Base-by-base conservation (phyloP, 2,797 vertebrate genomes). In the Hydrophis major region DNA sequence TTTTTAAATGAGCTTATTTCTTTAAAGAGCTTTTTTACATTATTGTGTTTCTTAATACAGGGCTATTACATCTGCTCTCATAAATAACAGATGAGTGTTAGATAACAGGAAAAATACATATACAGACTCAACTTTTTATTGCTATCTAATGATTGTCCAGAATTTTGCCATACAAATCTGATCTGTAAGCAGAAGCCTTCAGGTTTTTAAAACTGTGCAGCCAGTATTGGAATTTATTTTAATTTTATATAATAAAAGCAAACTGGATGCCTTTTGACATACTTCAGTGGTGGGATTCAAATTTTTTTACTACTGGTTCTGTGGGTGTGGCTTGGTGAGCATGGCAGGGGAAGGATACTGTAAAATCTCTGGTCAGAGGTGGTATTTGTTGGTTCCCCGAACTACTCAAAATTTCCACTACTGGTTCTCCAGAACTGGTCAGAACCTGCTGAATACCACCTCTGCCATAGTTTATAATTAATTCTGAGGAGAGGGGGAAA, bases 1-100 rank as follows among this genome's bases (percentile, higher is more conserved):
- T 25, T 60, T 60, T 25, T 25, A 66, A 66, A 69, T 16, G n/a
- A 66, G 13, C 94, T 89, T 91, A 18, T 63, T 93, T 96, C 94
- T 95, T 95, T 92, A 96, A 96, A 94, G 89, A 88, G 78, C 88
- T 93, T 90, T 91, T 95, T 95, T 94, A 95, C 90, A 86, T 93
- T 95, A 60, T 89, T 90, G 94, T 90, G 96, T 97, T 97, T 95
- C 96, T 94, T 96, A 97, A 97, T 95, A 96, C 96, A 97, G 97
- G 93, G 66, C 89, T 90, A 92, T n/a, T 88, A 88, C 94, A 95
- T 91, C 90, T 83, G 37, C 74, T 47, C 37, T 83, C 18, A 83
- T 47, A 83, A 83, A 83, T 47, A 83, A 83, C 22, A 83, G 37
- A 42, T 83, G 74, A 78, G 37, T 20, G 20, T 22, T 47, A 47